Evolutionary conservation across 2,888 invertebrate genomes (phyloP).

Genomic region (Theodoxus fluviatilis): DNA sequence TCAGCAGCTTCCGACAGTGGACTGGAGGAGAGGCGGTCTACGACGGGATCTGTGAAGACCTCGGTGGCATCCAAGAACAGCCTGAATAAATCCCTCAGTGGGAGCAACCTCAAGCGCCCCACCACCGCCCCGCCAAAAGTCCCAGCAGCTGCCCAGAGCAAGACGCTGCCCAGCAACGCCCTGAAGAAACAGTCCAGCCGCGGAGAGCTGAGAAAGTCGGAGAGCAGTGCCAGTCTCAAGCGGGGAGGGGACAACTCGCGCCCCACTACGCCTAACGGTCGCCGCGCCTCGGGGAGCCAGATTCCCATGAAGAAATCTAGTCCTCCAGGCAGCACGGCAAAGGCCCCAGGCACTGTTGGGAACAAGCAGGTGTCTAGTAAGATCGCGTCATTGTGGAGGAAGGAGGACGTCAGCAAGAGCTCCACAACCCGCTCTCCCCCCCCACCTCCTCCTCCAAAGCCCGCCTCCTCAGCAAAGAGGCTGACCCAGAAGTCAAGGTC

Average conservation of each 20-base stretch:
- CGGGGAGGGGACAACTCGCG: conserved; percentile 40
- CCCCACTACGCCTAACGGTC: conserved; percentile 46
- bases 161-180: conserved; percentile 6
- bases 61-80: too few species aligned
- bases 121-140: too few species aligned
- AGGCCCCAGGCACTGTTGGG: conserved; percentile 19
- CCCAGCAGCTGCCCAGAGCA: background rate
- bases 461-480: conserved; percentile 35
- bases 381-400: conserved; percentile 82
- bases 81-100: conserved; percentile 42
- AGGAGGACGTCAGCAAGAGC: conserved; percentile 66
- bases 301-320: too few species aligned
- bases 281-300: conserved; percentile 32
- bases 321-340: too few species aligned
- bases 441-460: conserved; percentile 36
- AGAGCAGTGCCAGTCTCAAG: conserved; percentile 62
- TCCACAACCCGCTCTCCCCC: conserved; percentile 4
- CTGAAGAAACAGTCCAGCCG: conserved; percentile 33
- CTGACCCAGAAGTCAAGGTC: background rate
- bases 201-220: conserved; percentile 44
- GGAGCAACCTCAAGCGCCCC: conserved; percentile 32
- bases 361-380: conserved; percentile 71
- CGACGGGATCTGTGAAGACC: too few species aligned
- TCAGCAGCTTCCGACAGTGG: too few species aligned
- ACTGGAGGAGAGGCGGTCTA: too few species aligned